Conservation (phyloP, 1,140 invertebrate genomes). For the Trissolcus basalis region DNA sequence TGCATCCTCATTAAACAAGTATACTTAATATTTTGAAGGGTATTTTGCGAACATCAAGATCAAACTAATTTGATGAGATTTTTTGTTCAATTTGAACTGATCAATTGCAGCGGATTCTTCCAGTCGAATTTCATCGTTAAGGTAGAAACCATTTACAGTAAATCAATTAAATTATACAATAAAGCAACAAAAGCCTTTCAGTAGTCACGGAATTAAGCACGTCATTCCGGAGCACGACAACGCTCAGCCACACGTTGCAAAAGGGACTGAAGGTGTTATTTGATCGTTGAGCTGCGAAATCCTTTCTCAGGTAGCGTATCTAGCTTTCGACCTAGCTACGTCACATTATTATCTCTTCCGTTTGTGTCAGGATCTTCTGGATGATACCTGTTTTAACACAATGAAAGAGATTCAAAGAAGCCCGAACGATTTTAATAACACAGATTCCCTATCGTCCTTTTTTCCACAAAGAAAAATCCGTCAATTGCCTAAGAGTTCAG, state of each 20-base stretch:
- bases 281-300: conserved; percentile 59
- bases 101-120: too few species aligned
- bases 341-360: conserved; percentile 36
- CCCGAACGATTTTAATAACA: conserved; percentile 3
- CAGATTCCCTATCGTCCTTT: not conserved
- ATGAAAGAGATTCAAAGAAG: conserved; percentile 5
- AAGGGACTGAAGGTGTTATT: conserved; percentile 40
- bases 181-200: conserved; percentile 35
- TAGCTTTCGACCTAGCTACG: conserved; percentile 51
- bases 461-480: conserved; percentile 41
- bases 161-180: conserved; percentile 46
- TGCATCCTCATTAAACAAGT: too few species aligned
- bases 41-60: too few species aligned
- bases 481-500: too few species aligned
- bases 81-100: too few species aligned
- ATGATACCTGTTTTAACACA: conserved; percentile 2
- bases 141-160: conserved; percentile 5
- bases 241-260: conserved; percentile 56
- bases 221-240: conserved; percentile 59
- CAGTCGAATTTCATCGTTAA: too few species aligned
- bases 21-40: too few species aligned
- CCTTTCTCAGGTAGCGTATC: conserved; percentile 55
- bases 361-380: conserved; percentile 3
- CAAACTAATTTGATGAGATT: too few species aligned
- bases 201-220: conserved; percentile 23